Percentiles rank a stretch among this genome's conserved stretches.
phyloP scores from a whole-genome alignment of 2,113 vertebrate genomes.

The Chaetodon auriga region DNA sequence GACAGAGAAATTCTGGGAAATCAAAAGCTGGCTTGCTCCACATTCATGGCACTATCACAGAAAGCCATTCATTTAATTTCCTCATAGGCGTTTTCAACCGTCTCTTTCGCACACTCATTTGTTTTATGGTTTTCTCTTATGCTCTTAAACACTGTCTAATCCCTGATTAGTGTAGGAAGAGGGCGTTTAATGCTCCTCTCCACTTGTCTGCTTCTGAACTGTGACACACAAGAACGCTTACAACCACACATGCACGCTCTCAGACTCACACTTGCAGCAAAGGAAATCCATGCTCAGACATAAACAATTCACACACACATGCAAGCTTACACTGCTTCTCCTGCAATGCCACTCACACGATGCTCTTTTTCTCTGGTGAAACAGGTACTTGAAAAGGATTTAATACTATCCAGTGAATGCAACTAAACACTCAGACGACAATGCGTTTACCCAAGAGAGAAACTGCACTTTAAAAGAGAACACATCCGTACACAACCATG shows the following conservation, averaged over 20 bases:
- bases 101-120: constrained; percentile 65
- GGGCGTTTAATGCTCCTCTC: constrained; percentile 71
- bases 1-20: constrained; percentile 33
- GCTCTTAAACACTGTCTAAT: constrained; percentile 78
- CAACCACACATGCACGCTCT: constrained; percentile 16
- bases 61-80: constrained; percentile 47
- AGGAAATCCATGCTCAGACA: constrained; percentile 12
- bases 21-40: constrained; percentile 25
- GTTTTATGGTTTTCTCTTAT: constrained; percentile 70
- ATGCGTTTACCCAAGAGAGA: constrained; percentile 36
- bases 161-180: constrained; percentile 76
- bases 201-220: constrained; percentile 72
- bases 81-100: constrained; percentile 49
- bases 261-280: constrained; percentile 23
- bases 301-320: background rate
- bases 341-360: background rate
- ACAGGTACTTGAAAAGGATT: constrained; percentile 53
- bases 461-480: constrained; percentile 14
- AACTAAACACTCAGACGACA: constrained; percentile 51
- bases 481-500: background rate
- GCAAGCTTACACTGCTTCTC: background rate
- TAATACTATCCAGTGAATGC: constrained; percentile 43
- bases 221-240: constrained; percentile 65
- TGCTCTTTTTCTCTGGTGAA: constrained; percentile 28
- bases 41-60: constrained; percentile 20